These are phyloP conservation scores for Syritta pipiens DNA, from an alignment of 2,888 invertebrate genomes.

Conservation along the genomic window DNA sequence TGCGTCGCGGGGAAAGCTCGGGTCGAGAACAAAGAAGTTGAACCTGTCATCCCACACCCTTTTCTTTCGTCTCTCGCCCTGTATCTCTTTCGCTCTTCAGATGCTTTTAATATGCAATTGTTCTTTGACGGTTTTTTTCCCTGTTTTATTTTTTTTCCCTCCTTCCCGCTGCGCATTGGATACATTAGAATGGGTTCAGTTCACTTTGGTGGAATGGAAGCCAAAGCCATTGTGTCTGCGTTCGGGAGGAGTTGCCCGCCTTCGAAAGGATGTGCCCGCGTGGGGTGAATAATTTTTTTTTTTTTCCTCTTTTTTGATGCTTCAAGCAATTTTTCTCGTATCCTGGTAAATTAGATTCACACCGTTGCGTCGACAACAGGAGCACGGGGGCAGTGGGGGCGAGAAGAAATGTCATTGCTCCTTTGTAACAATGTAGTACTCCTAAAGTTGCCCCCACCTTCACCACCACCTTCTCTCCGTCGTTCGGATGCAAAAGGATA, in stretches of 20 bases:
- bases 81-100: background rate
- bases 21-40: constrained; percentile 65
- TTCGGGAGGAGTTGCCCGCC: constrained; percentile 37
- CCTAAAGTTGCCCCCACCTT: constrained; percentile 5
- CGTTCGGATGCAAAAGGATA: constrained; percentile 36
- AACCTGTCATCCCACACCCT: constrained; percentile 64
- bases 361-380: constrained; percentile 35
- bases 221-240: constrained; percentile 60
- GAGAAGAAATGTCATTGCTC: constrained; percentile 55
- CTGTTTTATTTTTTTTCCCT: background rate
- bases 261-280: constrained; percentile 26
- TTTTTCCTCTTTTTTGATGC: constrained; percentile 25
- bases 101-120: constrained; percentile 59
- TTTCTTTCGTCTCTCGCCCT: constrained; percentile 2
- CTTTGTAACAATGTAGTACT: constrained; percentile 35
- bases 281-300: constrained; percentile 5
- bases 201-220: constrained; percentile 43
- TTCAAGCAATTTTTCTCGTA: constrained; percentile 35
- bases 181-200: constrained; percentile 61
- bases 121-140: constrained; percentile 46
- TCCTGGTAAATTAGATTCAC: constrained; percentile 64
- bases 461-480: background rate
- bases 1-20: constrained; percentile 24
- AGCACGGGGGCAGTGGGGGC: background rate
- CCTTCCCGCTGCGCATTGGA: constrained; percentile 21